Evolutionary conservation across 2,797 vertebrate genomes (phyloP), one percentile per base, ranked within the genome.

Genomic region (Chelidonichthys spinosus): DNA sequence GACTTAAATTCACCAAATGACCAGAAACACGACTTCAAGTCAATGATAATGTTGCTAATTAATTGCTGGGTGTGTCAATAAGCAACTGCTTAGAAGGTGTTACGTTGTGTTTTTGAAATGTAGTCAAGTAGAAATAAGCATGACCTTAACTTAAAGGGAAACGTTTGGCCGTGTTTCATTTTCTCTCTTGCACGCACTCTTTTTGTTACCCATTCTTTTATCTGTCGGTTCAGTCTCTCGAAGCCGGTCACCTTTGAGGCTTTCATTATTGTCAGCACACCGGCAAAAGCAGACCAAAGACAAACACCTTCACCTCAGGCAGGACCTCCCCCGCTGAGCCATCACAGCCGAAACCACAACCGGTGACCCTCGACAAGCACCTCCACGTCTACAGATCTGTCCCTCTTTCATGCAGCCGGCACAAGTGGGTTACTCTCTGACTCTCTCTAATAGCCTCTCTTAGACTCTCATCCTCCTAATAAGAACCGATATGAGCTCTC

Each of bases 401-500:
- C 76, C 61, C 17, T 69, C 66, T 60, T 43, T 54, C 39, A 72
- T 7, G 44, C 73, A 70, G 73, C 72, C 66, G 33, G 25, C 46
- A 18, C 2, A 4, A 50, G 67, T 11, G 46, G 11, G 69, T 46
- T 61, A 50, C 56, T 53, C 66, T 61, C 68, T 43, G 36, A 49
- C 56, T 33, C 75, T 61, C 73, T 71, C 64, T 65, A 64, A 71
- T 50, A 54, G 65, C 58, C 64, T 74, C 73, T 70, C 64, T 59
- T 37, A 13, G 44, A 74, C 78, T 79, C 74, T 85, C 70, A 42
- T 68, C 70, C 69, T 62, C 87, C 82, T 91, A 92, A 93, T 33
- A 81, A 73, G 67, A 93, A 94, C 92, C 90, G 90, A 90, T 89
- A 91, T 79, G 83, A n/a, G 63, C 78, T 79, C 72, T 85, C 74